Base-by-base conservation (phyloP, 1,140 invertebrate genomes). In the Pachypeltis micranthus region DNA sequence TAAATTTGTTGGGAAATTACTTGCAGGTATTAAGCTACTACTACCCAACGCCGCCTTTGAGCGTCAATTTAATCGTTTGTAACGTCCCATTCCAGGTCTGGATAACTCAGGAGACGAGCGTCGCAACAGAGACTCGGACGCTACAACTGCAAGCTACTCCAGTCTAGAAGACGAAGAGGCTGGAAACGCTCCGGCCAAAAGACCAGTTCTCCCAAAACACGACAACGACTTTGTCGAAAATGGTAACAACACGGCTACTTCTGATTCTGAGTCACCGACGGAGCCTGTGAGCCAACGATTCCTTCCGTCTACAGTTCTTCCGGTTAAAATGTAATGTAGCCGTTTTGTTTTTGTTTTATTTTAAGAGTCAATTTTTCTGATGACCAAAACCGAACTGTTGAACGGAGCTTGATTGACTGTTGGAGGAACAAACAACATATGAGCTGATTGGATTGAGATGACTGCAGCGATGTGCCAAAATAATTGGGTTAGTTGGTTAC, bases 201-300 rank as follows among this genome's bases (percentile, higher is more conserved):
- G 47, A 21, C 47, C 47, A 4, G 10, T 4, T 4, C 19, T 51
- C 3, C 27, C 59, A 21, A 63, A 72, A 26, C 71, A 73, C 21
- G 65, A 73, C 64, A 71, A 71, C 7, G 67, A 54, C 61, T 64
- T 39, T 55, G 39, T 57, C 27, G 25, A 65, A 25, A 59, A 61
- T 24, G 63, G 63, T 21, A 67, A 64, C 59, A 65, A 57, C 21
- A 63, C 59, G 14, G 47, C 34, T 71, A 70, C 68, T 68, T 81
- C 80, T 31, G 80, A 82, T 61, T 82, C 80, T 16, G 80, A 82
- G 65, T 81, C 80, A 0, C 80, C 80, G 16, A 82, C 80, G 47
- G 80, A 82, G 68, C 80, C 80, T 12, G 72, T 81, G 27, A 81
- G 77, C 34, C 80, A 81, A 67, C 25, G 29, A 19, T 44, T 59